phyloP scores from a whole-genome alignment of 1,140 invertebrate genomes.

The Drosophila trapezifrons region DNA sequence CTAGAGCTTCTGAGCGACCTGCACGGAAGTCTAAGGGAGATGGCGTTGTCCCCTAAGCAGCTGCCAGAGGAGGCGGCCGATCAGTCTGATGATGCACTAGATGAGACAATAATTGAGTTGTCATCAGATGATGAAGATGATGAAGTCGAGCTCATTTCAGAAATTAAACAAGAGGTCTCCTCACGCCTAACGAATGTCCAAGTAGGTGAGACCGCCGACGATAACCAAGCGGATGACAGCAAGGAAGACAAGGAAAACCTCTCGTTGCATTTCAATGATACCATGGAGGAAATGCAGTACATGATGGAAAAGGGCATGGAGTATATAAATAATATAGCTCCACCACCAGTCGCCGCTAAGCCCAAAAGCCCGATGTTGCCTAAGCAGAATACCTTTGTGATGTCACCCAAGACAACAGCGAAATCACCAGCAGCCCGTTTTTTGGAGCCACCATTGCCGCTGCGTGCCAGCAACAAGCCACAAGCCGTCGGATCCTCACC shows the following conservation, averaged over 20 bases:
- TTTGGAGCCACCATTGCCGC: conserved; percentile 19
- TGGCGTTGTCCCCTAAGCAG: conserved; percentile 16
- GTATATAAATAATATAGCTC: conserved; percentile 48
- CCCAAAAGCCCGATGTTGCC: conserved; percentile 8
- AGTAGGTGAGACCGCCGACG: not conserved
- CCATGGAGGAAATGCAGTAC: conserved; percentile 84
- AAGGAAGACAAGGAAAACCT: conserved; percentile 56
- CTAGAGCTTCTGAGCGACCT: conserved; percentile 51
- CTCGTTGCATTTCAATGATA: conserved; percentile 83
- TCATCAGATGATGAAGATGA: conserved; percentile 58
- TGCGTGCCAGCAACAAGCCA: conserved; percentile 29
- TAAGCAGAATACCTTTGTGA: conserved; percentile 64
- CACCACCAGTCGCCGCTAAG: not conserved
- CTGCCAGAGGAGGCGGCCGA: conserved; percentile 2
- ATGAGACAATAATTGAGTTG: conserved; percentile 59
- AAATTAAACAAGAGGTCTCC: conserved; percentile 15
- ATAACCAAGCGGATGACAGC: conserved; percentile 19
- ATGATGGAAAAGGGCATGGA: conserved; percentile 81
- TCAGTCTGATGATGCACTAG: conserved; percentile 9
- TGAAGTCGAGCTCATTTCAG: conserved; percentile 21
- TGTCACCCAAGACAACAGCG: conserved; percentile 35
- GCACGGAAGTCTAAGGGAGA: conserved; percentile 50
- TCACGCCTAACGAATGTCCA: not conserved
- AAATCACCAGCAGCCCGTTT: conserved; percentile 4
- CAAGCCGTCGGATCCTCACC: not conserved